Evolutionary conservation across 2,113 vertebrate species (phyloP).

Genomic region (Circaetus gallicus): DNA sequence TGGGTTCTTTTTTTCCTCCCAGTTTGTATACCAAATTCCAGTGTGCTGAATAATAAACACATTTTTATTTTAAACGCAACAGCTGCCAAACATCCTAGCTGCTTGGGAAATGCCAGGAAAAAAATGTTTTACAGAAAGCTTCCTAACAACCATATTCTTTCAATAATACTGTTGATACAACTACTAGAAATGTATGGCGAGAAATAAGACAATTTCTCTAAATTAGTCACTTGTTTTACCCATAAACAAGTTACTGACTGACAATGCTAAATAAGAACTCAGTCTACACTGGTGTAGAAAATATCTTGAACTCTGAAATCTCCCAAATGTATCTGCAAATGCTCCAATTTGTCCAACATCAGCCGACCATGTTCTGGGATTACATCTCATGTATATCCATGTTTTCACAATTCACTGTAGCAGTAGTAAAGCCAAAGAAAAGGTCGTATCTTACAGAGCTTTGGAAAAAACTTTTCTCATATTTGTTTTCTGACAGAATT

Average conservation of each 20-base stretch:
- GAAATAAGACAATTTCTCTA: background rate
- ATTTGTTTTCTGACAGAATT: background rate
- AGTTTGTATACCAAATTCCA: background rate
- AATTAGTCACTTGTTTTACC: background rate
- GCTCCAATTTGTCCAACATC: background rate
- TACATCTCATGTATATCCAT: background rate
- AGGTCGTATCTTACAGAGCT: background rate
- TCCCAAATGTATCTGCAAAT: background rate
- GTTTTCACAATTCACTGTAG: background rate
- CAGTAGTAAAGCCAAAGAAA: background rate
- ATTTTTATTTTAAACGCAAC: conserved; percentile 30
- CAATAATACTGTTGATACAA: background rate
- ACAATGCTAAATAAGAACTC: background rate
- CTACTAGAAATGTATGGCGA: background rate
- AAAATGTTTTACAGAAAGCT: conserved; percentile 23
- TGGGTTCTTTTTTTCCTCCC: background rate
- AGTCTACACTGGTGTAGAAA: background rate
- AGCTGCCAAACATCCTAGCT: conserved; percentile 5
- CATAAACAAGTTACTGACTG: background rate
- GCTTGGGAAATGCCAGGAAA: conserved; percentile 15
- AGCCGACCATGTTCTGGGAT: background rate
- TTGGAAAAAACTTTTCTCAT: background rate
- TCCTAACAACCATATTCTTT: background rate
- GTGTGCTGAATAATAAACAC: background rate
- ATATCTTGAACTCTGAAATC: background rate